Conservation (phyloP, 2,797 vertebrate species). For the Neomorphus geoffroyi region DNA sequence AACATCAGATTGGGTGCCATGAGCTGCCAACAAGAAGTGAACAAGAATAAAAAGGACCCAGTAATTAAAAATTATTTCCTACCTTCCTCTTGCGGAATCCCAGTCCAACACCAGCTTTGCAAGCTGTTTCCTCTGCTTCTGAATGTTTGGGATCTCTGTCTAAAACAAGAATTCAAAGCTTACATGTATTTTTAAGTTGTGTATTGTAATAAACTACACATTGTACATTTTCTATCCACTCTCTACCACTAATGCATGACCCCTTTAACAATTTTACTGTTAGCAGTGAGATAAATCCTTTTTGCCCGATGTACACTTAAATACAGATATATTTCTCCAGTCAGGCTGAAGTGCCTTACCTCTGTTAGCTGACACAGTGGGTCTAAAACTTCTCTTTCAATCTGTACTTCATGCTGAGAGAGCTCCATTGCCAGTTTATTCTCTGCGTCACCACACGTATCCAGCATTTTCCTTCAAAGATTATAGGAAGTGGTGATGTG, state of each 20-base stretch:
- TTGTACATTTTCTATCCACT: neutral
- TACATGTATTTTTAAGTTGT: neutral
- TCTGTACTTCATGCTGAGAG: slow-evolving; percentile 91
- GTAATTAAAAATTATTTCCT: neutral
- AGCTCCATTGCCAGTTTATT: slow-evolving; percentile 91
- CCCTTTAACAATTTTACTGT: neutral
- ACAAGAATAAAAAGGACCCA: neutral
- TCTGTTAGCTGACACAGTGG: slow-evolving; percentile 91
- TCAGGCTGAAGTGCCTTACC: slow-evolving; percentile 72
- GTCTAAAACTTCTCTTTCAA: slow-evolving; percentile 93
- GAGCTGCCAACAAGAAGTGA: neutral
- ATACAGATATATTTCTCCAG: neutral
- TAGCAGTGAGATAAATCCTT: neutral
- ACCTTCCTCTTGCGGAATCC: slow-evolving; percentile 96
- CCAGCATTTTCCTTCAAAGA: slow-evolving; percentile 91
- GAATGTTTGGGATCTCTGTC: slow-evolving; percentile 97
- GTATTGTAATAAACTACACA: neutral
- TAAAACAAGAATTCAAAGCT: slow-evolving; percentile 52
- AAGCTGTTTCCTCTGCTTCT: slow-evolving; percentile 97
- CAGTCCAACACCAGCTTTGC: slow-evolving; percentile 95
- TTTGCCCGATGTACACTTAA: neutral
- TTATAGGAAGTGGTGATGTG: neutral
- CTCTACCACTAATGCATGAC: neutral
- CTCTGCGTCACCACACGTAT: slow-evolving; percentile 93
- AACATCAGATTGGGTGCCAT: neutral